Evolutionary conservation across 2,113 vertebrate genomes (phyloP).

Genomic region (Rallus limicola): DNA sequence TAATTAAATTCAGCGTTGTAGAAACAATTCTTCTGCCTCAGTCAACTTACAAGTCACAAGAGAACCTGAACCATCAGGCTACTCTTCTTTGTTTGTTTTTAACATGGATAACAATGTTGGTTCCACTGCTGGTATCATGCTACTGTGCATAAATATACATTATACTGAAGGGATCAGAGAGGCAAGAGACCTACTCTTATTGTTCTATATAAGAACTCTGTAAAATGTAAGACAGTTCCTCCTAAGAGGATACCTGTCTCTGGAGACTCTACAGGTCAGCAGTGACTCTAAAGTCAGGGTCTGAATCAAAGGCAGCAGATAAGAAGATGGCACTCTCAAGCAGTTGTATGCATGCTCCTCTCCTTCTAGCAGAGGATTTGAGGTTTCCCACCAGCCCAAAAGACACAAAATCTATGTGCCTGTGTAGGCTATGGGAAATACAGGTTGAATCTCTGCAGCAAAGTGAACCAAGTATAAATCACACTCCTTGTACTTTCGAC

Average conservation of each 20-base stretch:
- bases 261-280: neutral
- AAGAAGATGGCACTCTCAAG: neutral
- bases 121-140: neutral
- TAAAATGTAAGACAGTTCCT: neutral
- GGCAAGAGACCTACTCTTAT: neutral
- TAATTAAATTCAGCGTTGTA: neutral
- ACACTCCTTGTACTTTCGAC: neutral
- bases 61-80: neutral
- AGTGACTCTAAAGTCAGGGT: neutral
- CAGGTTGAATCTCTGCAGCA: neutral
- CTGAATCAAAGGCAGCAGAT: neutral
- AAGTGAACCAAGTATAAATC: neutral
- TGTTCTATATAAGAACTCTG: neutral
- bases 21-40: neutral
- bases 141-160: neutral
- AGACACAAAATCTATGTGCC: neutral
- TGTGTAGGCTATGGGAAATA: neutral
- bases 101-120: neutral
- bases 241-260: neutral
- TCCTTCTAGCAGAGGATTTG: neutral
- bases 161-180: neutral
- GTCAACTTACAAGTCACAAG: neutral
- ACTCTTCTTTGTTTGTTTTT: neutral
- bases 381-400: neutral
- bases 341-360: accelerated